A percentile compares a stretch with the other conserved stretches of the same genome.
phyloP scores from a whole-genome alignment of 2,113 vertebrate species.

The Stigmatopora argus region DNA sequence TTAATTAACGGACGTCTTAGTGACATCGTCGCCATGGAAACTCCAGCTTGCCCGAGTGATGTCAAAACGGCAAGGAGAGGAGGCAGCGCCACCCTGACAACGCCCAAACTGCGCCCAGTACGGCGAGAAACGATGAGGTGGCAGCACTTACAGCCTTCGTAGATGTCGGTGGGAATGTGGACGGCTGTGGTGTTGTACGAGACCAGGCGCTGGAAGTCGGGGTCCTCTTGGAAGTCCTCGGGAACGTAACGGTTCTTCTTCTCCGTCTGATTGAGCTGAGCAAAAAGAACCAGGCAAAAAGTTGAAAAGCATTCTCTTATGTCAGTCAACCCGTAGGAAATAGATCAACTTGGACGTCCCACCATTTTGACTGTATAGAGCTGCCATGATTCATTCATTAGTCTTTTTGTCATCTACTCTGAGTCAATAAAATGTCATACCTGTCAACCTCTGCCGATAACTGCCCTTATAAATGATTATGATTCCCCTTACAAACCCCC shows the following conservation, averaged over 20 bases:
- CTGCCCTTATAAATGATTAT: too few species aligned
- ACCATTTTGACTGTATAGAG: too few species aligned
- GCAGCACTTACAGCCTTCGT: constrained; percentile 12
- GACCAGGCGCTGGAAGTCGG: constrained; percentile 5
- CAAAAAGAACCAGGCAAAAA: background rate
- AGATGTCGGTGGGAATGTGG: constrained; percentile 15
- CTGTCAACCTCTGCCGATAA: too few species aligned
- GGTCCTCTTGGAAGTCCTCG: constrained; percentile 13
- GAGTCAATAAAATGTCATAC: too few species aligned
- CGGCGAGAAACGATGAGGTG: background rate
- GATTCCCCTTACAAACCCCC: too few species aligned
- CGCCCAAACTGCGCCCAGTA: background rate
- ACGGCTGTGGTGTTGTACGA: constrained; percentile 17
- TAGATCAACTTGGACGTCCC: too few species aligned
- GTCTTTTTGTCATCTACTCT: too few species aligned
- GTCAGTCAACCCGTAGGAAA: too few species aligned
- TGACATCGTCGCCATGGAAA: constrained; percentile 48
- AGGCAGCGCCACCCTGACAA: background rate
- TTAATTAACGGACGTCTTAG: constrained; percentile 43
- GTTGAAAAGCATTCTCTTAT: background rate
- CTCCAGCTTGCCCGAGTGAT: constrained; percentile 35
- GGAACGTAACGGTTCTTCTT: constrained; percentile 14
- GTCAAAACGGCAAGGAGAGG: constrained; percentile 34
- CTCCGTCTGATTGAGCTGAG: constrained; percentile 12
- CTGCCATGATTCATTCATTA: too few species aligned